phyloP scores from a whole-genome alignment of 1,140 invertebrate genomes.

The Palaemon carinicauda region DNA sequence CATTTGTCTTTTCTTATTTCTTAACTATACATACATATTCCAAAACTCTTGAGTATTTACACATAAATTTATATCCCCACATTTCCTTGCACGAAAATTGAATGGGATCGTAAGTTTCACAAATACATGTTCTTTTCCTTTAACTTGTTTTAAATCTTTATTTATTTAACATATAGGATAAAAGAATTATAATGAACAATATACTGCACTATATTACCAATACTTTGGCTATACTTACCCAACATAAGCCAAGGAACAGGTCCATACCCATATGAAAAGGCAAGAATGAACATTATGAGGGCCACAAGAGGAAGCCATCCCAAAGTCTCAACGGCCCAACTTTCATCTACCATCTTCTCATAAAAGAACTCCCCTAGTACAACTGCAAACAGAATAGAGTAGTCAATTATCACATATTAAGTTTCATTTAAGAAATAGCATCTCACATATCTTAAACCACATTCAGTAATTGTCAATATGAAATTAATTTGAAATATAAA shows the following conservation, averaged over 20 bases:
- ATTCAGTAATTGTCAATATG: neutral
- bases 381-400: slow-evolving; percentile 37
- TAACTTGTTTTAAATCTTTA: neutral
- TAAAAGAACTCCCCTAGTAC: slow-evolving; percentile 61
- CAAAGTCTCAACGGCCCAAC: slow-evolving; percentile 62
- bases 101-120: too few species aligned
- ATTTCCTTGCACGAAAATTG: too few species aligned
- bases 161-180: neutral
- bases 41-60: too few species aligned
- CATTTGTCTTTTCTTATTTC: too few species aligned
- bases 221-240: slow-evolving; percentile 42
- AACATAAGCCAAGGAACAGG: slow-evolving; percentile 84
- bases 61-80: too few species aligned
- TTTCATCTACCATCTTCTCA: slow-evolving; percentile 57
- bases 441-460: neutral
- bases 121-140: neutral
- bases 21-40: too few species aligned
- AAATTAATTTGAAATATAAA: too few species aligned
- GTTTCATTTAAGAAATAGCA: neutral
- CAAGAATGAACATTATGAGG: slow-evolving; percentile 78
- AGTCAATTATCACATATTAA: neutral
- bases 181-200: neutral
- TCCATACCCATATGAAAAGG: slow-evolving; percentile 81
- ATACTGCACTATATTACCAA: too few species aligned
- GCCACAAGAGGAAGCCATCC: slow-evolving; percentile 77